phyloP scores from a whole-genome alignment of 2,113 vertebrate genomes.

The Sander lucioperca region DNA sequence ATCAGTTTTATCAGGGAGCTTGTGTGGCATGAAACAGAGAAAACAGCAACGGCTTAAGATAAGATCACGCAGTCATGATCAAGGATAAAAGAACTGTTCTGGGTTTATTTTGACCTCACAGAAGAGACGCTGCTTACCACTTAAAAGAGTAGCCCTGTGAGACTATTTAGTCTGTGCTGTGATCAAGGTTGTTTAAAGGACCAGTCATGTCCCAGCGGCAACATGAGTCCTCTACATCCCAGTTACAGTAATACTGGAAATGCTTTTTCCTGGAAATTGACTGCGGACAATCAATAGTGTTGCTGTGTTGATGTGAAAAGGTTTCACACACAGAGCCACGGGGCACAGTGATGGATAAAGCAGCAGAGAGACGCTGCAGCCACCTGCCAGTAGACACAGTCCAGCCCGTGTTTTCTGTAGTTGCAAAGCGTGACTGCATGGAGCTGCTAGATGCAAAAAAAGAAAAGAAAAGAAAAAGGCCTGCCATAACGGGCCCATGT shows the following conservation, averaged over 20 bases:
- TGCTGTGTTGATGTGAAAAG: slow-evolving; percentile 59
- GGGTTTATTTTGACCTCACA: slow-evolving; percentile 19
- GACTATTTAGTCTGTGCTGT: slow-evolving; percentile 6
- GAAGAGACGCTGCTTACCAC: not conserved
- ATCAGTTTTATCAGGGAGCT: slow-evolving; percentile 15
- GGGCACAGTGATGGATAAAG: slow-evolving; percentile 39
- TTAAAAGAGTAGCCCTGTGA: not conserved
- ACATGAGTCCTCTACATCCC: not conserved
- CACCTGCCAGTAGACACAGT: slow-evolving; percentile 47
- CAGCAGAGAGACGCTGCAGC: slow-evolving; percentile 30
- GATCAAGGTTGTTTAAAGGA: slow-evolving; percentile 28
- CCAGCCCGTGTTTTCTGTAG: slow-evolving; percentile 17
- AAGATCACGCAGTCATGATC: not conserved
- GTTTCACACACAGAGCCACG: slow-evolving; percentile 30
- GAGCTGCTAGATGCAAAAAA: not conserved
- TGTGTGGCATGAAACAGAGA: slow-evolving; percentile 32
- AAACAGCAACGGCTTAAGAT: slow-evolving; percentile 23
- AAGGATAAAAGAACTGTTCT: not conserved
- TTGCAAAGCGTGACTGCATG: not conserved
- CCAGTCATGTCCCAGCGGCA: slow-evolving; percentile 9
- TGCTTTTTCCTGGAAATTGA: slow-evolving; percentile 49
- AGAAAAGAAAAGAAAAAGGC: slow-evolving; percentile 9
- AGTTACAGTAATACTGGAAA: slow-evolving; percentile 30
- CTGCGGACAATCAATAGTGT: slow-evolving; percentile 63
- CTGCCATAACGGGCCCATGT: slow-evolving; percentile 2